Evolutionary conservation across 2,797 vertebrate species (phyloP).

Genomic region (Melanotaenia trifasciata): DNA sequence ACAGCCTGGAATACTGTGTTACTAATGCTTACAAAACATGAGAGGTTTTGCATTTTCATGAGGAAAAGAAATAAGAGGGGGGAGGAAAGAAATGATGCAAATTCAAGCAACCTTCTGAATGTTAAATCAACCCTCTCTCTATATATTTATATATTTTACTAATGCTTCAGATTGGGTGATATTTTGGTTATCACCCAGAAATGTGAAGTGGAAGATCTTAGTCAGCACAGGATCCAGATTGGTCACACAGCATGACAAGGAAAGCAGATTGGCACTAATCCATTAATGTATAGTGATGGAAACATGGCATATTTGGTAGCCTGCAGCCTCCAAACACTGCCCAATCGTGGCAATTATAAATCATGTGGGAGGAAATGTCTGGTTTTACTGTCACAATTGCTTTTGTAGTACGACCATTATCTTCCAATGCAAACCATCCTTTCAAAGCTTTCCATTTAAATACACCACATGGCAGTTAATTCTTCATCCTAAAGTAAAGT

Average conservation of each 20-base stretch:
- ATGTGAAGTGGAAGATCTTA: constrained; percentile 56
- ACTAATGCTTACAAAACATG: constrained; percentile 32
- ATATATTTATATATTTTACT: neutral
- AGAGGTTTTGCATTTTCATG: constrained; percentile 50
- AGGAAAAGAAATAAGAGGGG: constrained; percentile 9
- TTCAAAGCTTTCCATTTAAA: neutral
- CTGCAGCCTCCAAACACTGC: constrained; percentile 4
- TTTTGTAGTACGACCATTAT: neutral
- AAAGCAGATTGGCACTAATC: constrained; percentile 57
- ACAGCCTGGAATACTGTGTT: constrained; percentile 19
- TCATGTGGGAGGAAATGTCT: neutral
- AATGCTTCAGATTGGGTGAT: constrained; percentile 7
- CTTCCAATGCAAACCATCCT: neutral
- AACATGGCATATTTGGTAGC: constrained; percentile 20
- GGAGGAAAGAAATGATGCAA: constrained; percentile 2
- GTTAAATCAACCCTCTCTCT: constrained; percentile 5
- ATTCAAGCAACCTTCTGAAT: constrained; percentile 2
- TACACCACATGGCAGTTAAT: neutral
- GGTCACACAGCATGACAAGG: constrained; percentile 68
- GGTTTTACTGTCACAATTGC: neutral
- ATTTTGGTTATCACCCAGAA: constrained; percentile 36
- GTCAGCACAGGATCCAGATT: constrained; percentile 80
- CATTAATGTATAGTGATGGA: constrained; percentile 42
- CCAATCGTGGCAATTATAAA: constrained; percentile 9
- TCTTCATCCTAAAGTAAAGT: neutral